phyloP scores from a whole-genome alignment of 2,113 vertebrate species.

The Aphyosemion australe region DNA sequence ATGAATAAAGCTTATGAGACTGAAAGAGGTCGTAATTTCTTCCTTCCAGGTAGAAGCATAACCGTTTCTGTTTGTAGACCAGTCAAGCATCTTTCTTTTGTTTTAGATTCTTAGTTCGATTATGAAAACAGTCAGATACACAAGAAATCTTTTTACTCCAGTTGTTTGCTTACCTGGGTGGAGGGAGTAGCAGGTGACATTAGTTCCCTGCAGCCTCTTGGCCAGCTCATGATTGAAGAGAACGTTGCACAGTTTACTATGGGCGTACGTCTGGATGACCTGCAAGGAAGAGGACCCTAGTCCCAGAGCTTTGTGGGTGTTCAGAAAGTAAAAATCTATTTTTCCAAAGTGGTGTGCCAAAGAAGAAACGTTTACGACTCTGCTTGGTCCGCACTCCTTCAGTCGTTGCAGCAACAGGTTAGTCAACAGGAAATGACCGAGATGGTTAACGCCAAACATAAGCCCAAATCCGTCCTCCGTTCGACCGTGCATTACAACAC shows the following conservation, averaged over 20 bases:
- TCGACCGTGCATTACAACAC: conserved; percentile 60
- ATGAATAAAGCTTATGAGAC: too few species aligned
- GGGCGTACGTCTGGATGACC: conserved; percentile 77
- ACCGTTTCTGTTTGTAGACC: too few species aligned
- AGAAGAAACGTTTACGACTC: conserved; percentile 78
- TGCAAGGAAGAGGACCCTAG: conserved; percentile 46
- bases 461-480: conserved; percentile 80
- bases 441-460: conserved; percentile 88
- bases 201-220: conserved; percentile 82
- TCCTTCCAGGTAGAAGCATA: too few species aligned
- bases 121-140: too few species aligned
- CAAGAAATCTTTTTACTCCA: neutral
- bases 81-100: too few species aligned
- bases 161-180: conserved; percentile 95
- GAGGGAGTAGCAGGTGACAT: conserved; percentile 85
- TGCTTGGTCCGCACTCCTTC: conserved; percentile 80
- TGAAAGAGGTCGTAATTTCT: too few species aligned
- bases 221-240: conserved; percentile 88
- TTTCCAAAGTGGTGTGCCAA: conserved; percentile 80
- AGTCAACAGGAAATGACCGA: conserved; percentile 91
- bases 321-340: conserved; percentile 78
- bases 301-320: conserved; percentile 72
- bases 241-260: conserved; percentile 92
- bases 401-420: conserved; percentile 86
- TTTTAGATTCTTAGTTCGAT: too few species aligned